phyloP scores from a whole-genome alignment of 2,797 vertebrate species.

The Myiotriccus ornatus region DNA sequence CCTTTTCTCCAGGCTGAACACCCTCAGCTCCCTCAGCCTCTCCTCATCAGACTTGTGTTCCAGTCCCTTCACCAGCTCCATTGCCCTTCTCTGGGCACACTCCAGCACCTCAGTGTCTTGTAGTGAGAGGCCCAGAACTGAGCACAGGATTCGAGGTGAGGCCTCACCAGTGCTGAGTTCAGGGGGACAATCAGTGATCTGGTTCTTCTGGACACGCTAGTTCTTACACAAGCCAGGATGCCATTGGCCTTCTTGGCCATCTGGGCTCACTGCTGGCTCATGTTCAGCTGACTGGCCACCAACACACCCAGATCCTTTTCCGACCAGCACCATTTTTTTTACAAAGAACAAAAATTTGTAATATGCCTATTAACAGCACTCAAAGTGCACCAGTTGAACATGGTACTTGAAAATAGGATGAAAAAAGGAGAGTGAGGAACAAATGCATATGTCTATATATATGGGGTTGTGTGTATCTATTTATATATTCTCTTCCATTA shows the following conservation, averaged over 20 bases:
- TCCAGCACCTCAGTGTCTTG: neutral
- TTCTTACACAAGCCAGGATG: neutral
- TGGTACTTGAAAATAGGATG: neutral
- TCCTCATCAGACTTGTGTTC: neutral
- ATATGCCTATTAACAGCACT: neutral
- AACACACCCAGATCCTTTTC: neutral
- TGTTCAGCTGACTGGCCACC: neutral
- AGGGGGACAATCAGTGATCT: neutral
- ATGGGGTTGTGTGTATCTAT: accelerated
- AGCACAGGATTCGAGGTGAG: neutral
- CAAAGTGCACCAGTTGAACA: neutral
- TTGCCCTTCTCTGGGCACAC: accelerated
- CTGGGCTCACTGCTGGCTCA: neutral
- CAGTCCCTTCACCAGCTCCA: neutral
- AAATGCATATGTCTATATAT: neutral
- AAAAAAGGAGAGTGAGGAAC: neutral
- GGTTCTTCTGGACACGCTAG: neutral
- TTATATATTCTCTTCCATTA: neutral
- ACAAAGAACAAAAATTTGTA: neutral
- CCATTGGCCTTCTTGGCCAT: neutral
- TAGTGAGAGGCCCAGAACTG: neutral
- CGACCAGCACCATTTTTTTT: neutral
- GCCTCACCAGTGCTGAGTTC: accelerated
- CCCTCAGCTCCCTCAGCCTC: neutral
- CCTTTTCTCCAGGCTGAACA: neutral